A percentile compares a stretch with the other conserved stretches of the same genome.
phyloP scores from a whole-genome alignment of 2,113 vertebrate genomes.

The human (Homo sapiens) region GRCh38 chr12:22654501-22655000 shows the following conservation, averaged over 20 bases:
- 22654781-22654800: neutral
- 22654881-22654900: neutral
- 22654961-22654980: neutral
- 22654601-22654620: neutral
- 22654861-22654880: neutral
- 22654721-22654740: neutral
- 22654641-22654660: neutral
- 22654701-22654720: neutral
- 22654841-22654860: neutral
- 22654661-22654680: neutral
- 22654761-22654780: neutral
- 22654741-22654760: neutral
- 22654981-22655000: no score
- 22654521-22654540: neutral
- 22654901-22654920: constrained; percentile 1
- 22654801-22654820: neutral
- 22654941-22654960: neutral
- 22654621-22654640: neutral
- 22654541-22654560: neutral
- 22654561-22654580: neutral
- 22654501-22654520: neutral
- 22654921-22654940: neutral
- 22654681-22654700: neutral
- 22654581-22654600: neutral
- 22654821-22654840: neutral